phyloP scores from a whole-genome alignment of 2,888 invertebrate genomes.

The Netelia melanura region DNA sequence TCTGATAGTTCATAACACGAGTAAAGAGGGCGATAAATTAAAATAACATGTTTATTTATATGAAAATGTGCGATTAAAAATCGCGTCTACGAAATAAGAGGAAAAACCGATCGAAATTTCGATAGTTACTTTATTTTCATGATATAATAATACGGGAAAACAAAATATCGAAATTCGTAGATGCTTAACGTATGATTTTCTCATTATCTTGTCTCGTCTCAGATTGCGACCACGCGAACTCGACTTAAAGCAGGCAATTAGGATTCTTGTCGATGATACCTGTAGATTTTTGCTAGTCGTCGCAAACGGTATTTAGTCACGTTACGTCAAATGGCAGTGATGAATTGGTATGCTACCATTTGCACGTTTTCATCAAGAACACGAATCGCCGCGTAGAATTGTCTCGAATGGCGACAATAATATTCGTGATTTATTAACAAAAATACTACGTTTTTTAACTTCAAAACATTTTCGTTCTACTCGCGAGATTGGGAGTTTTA shows the following conservation, averaged over 20 bases:
- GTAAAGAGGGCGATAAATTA: neutral
- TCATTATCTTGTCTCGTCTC: conserved; percentile 54
- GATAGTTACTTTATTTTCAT: neutral
- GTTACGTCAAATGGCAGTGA: conserved; percentile 17
- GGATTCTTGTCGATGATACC: conserved; percentile 48
- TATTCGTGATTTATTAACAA: neutral
- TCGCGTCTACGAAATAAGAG: neutral
- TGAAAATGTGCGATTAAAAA: neutral
- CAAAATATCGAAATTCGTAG: conserved; percentile 9
- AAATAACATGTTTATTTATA: neutral
- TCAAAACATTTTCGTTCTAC: conserved; percentile 12
- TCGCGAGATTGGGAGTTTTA: conserved; percentile 15
- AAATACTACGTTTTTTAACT: conserved; percentile 34
- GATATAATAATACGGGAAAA: conserved; percentile 16
- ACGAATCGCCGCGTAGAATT: conserved; percentile 27
- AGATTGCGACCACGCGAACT: conserved; percentile 23
- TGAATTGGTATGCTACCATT: neutral
- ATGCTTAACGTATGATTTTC: conserved; percentile 32
- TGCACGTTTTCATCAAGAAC: neutral
- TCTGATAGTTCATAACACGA: conserved; percentile 16
- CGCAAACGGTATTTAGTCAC: conserved; percentile 24
- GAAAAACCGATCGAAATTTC: neutral
- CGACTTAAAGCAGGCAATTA: conserved; percentile 52
- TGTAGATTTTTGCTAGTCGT: conserved; percentile 53
- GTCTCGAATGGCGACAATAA: conserved; percentile 28